Evolutionary conservation across 2,113 vertebrate genomes (phyloP).

Genomic region (Helogale parvula): DNA sequence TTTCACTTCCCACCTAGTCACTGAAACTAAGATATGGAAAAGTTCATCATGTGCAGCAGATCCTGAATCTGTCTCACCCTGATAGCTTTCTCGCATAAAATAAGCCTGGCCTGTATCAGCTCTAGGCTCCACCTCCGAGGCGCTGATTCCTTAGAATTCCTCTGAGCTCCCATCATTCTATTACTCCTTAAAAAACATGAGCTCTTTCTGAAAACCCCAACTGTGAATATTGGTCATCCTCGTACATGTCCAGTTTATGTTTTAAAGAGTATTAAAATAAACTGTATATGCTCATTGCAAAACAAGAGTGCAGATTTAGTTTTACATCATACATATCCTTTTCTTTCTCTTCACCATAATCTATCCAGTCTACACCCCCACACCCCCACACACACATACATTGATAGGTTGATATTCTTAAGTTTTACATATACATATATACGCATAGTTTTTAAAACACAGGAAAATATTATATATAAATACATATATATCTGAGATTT

Average conservation of each 20-base stretch:
- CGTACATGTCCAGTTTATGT: neutral
- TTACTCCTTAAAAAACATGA: neutral
- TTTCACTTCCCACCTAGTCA: neutral
- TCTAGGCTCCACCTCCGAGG: neutral
- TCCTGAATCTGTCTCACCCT: neutral
- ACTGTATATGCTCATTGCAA: neutral
- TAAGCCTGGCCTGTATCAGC: accelerated
- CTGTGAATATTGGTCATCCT: neutral
- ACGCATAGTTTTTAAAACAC: neutral
- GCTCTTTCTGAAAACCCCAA: neutral
- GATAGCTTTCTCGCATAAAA: too few relatives aligned
- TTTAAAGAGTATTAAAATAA: neutral
- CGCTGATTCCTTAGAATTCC: neutral
- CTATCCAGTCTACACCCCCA: neutral
- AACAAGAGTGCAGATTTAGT: neutral
- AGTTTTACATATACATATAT: neutral
- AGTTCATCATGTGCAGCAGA: neutral
- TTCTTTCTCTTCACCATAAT: neutral
- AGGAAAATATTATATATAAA: neutral
- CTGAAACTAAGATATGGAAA: neutral
- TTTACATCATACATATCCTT: neutral
- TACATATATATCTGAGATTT: neutral
- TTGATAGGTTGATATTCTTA: neutral
- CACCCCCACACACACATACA: neutral
- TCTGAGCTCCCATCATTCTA: neutral